A percentile compares a stretch with the other conserved stretches of the same genome.
Conservation (phyloP, 2,797 vertebrate genomes). For the Takifugu rubripes region DNA sequence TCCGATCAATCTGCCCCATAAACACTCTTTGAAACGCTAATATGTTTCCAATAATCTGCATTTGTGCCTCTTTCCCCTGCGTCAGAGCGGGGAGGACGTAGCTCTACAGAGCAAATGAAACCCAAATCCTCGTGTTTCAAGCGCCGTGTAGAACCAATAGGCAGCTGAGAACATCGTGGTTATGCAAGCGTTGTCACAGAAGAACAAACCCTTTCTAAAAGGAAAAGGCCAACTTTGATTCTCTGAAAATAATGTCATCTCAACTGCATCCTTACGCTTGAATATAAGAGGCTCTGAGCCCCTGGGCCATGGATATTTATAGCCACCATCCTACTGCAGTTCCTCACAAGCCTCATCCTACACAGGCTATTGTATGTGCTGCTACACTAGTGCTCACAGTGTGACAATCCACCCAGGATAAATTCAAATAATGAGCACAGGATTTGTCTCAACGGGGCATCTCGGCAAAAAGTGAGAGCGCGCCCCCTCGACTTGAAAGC, state of each 20-base stretch:
- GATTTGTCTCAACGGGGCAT: background rate
- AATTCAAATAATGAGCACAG: slow-evolving; percentile 5
- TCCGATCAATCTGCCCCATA: slow-evolving; percentile 54
- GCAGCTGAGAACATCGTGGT: slow-evolving; percentile 22
- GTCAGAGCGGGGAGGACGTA: too few relatives aligned
- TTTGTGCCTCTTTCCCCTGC: slow-evolving; percentile 36
- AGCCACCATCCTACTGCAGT: slow-evolving; percentile 60
- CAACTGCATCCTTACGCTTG: background rate
- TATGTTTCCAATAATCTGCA: slow-evolving; percentile 64
- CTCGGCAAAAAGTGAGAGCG: background rate
- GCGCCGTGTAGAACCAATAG: slow-evolving; percentile 12
- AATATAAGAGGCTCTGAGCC: slow-evolving; percentile 16
- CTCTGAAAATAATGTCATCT: slow-evolving; percentile 7
- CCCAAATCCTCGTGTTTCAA: background rate
- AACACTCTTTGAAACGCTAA: slow-evolving; percentile 52
- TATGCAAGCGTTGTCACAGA: slow-evolving; percentile 15
- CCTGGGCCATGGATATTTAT: slow-evolving; percentile 62
- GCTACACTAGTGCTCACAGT: slow-evolving; percentile 29
- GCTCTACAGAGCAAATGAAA: too few relatives aligned
- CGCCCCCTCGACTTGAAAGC: background rate
- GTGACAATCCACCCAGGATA: background rate
- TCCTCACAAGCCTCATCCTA: slow-evolving; percentile 39
- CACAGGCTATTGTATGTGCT: slow-evolving; percentile 44
- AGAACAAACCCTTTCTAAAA: background rate
- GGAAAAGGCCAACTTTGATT: slow-evolving; percentile 1